Conservation (phyloP, 2,888 invertebrate genomes). For the Rhimphoctona megacephalus region DNA sequence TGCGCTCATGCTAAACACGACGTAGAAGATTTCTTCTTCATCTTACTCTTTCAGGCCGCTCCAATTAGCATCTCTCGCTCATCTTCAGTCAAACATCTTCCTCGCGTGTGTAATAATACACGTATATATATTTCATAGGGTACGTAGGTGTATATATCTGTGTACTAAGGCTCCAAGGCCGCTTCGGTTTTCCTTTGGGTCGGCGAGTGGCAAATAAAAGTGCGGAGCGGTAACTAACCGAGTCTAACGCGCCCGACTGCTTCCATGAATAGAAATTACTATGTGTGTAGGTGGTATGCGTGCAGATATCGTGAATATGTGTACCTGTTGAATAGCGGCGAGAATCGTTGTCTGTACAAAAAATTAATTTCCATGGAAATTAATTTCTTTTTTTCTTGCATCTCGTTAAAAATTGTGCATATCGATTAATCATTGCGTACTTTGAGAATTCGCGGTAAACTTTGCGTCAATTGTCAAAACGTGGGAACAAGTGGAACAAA, state of each 20-base stretch:
- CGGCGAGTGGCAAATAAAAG: constrained; percentile 60
- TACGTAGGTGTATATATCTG: not conserved
- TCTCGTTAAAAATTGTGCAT: not conserved
- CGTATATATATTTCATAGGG: not conserved
- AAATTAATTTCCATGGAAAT: not conserved
- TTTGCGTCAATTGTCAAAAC: not conserved
- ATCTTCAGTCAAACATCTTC: constrained; percentile 37
- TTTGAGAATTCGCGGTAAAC: not conserved
- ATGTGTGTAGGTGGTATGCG: not conserved
- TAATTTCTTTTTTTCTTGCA: not conserved
- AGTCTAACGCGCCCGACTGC: constrained; percentile 50
- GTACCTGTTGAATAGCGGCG: constrained; percentile 25
- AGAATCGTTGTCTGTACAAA: not conserved
- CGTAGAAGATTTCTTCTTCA: constrained; percentile 64
- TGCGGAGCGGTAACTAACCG: constrained; percentile 61
- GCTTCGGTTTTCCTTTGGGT: constrained; percentile 55
- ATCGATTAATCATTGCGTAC: not conserved
- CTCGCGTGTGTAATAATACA: not conserved
- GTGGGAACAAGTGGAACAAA: too few relatives aligned
- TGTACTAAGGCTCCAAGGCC: constrained; percentile 39
- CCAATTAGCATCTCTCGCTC: constrained; percentile 80
- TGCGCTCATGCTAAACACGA: constrained; percentile 60
- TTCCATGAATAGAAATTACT: constrained; percentile 44
- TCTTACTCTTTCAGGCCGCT: constrained; percentile 76
- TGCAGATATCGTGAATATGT: constrained; percentile 4